Evolutionary conservation across 2,888 invertebrate species (phyloP).

Genomic region (Rhorus exstirpatorius): DNA sequence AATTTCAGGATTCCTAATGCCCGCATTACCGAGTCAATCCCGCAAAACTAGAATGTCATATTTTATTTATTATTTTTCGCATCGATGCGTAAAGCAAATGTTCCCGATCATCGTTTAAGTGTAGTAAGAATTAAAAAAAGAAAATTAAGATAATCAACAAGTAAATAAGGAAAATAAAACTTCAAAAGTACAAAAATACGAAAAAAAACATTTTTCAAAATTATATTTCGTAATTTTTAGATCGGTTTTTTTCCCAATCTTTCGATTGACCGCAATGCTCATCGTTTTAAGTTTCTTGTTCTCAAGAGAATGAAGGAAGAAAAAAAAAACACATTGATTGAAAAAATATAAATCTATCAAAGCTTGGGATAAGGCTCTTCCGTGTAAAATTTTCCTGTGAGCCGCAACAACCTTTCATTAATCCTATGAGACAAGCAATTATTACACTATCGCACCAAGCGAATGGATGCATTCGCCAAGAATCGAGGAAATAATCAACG

Average conservation of each 20-base stretch:
- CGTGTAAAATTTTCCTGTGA: background rate
- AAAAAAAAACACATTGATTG: background rate
- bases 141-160: too few relatives aligned
- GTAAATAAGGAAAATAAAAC: too few relatives aligned
- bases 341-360: background rate
- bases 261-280: background rate
- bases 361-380: slow-evolving; percentile 1
- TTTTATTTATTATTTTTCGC: background rate
- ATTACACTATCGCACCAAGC: slow-evolving; percentile 1
- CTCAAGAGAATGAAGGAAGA: background rate
- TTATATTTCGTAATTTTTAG: too few relatives aligned
- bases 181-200: too few relatives aligned
- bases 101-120: too few relatives aligned
- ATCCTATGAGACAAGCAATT: slow-evolving; percentile 19
- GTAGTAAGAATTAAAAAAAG: too few relatives aligned
- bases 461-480: slow-evolving; percentile 4
- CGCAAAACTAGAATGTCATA: slow-evolving; percentile 7
- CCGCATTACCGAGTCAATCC: background rate
- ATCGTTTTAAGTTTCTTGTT: too few relatives aligned
- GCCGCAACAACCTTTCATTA: slow-evolving; percentile 20
- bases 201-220: too few relatives aligned
- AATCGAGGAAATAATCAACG: slow-evolving; percentile 13
- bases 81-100: background rate
- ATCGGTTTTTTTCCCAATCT: too few relatives aligned
- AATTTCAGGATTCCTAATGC: too few relatives aligned